Evolutionary conservation across 2,797 vertebrate species (phyloP).

Genomic region (Neosilurus hyrtlii): DNA sequence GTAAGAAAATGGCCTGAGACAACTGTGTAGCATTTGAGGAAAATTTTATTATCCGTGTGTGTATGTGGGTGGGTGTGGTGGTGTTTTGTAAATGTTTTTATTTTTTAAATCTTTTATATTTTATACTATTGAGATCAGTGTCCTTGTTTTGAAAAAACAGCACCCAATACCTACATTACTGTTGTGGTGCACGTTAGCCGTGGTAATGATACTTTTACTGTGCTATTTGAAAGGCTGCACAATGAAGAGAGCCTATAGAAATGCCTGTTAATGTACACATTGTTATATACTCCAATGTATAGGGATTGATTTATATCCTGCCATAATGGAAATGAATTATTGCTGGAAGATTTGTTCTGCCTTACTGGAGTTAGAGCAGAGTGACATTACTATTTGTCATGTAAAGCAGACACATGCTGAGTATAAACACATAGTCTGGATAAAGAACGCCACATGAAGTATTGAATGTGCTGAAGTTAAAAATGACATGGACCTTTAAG

Average conservation of each 20-base stretch:
- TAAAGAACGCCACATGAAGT: background rate
- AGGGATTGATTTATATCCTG: slow-evolving; percentile 15
- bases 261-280: slow-evolving; percentile 22
- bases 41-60: background rate
- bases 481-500: background rate
- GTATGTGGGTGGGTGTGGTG: background rate
- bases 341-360: background rate
- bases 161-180: background rate
- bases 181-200: slow-evolving; percentile 16
- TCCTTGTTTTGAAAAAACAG: slow-evolving; percentile 14
- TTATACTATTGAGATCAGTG: background rate
- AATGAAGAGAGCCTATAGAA: slow-evolving; percentile 27
- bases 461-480: background rate
- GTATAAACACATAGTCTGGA: background rate
- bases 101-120: background rate
- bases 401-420: background rate
- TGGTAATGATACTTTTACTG: slow-evolving; percentile 29
- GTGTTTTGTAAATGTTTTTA: background rate
- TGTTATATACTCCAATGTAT: background rate
- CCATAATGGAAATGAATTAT: slow-evolving; percentile 14
- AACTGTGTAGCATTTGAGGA: background rate
- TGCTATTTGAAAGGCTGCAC: slow-evolving; percentile 14
- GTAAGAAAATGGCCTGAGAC: background rate
- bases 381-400: background rate
- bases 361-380: background rate